Evolutionary conservation across 2,113 vertebrate genomes (phyloP), one percentile per base, ranked within the genome.

Genomic region (Oreotragus oreotragus): DNA sequence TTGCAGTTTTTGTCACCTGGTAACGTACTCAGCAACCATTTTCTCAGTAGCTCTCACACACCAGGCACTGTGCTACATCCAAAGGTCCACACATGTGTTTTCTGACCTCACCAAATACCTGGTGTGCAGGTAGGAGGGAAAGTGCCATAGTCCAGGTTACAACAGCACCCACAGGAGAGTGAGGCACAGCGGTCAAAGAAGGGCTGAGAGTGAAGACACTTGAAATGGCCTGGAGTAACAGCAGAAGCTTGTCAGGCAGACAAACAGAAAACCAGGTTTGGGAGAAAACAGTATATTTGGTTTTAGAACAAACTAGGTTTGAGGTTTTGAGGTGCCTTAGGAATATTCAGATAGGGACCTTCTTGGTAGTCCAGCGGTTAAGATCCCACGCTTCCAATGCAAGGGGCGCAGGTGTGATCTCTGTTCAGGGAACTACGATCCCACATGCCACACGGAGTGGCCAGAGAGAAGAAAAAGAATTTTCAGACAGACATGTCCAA

Each of bases 81-180:
- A 53, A 80, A 93, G 23, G 5, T 10, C 45, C 7, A 85, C 30
- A 80, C 15, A 60, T 16, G 43, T 70, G 43, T 28, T 58, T 89
- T 91, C 55, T 96, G 49, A 47, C 55, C 51, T 96, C 45, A 53
- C 1, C 19, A 21, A 88, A 45, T 2, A 85, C 2, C 43, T 57
- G 25, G 64, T 11, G 43, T 57, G 12, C 36, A 57, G 36, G 21
- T 19, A 77, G 15, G 10, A 90, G 19, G 47, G 15, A 76, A 86
- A 45, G 17, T n/a, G 45, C 25, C 77, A 0, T 0, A 2, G 28
- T 27, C 30, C 5, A 33, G 21, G 17, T 43, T 19, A 92, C n/a
- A 21, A 2, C 1, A 7, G 4, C 21, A 6, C 5, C 60, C 39
- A 5, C 0, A 30, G 36, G 62, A 84, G 17, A 39, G 23, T 3